Conservation (phyloP, 2,113 vertebrate genomes). For the Etia nguti region DNA sequence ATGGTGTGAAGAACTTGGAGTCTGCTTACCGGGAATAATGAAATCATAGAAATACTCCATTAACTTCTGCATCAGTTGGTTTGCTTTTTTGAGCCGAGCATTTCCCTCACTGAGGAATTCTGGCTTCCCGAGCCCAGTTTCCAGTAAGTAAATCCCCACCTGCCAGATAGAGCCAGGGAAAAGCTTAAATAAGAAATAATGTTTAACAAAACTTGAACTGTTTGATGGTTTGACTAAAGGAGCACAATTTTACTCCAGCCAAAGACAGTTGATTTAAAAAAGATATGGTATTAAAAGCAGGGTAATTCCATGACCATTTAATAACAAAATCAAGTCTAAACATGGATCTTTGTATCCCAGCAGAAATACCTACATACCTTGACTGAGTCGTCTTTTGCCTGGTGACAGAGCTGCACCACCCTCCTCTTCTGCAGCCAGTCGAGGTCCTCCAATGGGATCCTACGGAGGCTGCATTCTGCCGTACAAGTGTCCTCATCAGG, state of each 20-base stretch:
- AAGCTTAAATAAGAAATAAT: neutral
- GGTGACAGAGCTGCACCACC: slow-evolving; percentile 83
- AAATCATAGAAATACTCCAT: slow-evolving; percentile 92
- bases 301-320: neutral
- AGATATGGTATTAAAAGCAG: neutral
- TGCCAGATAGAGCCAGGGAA: slow-evolving; percentile 44
- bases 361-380: slow-evolving; percentile 72
- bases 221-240: neutral
- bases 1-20: neutral
- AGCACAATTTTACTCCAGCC: accelerated
- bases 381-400: slow-evolving; percentile 64
- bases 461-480: slow-evolving; percentile 73
- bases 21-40: slow-evolving; percentile 82
- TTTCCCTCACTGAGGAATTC: slow-evolving; percentile 90
- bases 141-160: slow-evolving; percentile 89
- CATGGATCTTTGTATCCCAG: neutral
- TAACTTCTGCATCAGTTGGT: slow-evolving; percentile 88
- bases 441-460: slow-evolving; percentile 81
- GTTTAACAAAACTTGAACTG: neutral
- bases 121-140: slow-evolving; percentile 82
- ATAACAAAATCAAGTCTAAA: neutral
- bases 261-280: neutral
- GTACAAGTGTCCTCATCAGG: slow-evolving; percentile 40
- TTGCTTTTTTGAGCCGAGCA: slow-evolving; percentile 88
- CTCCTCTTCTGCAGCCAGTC: slow-evolving; percentile 94